Percentiles rank a stretch among this genome's conserved stretches.
Evolutionary conservation across 2,113 vertebrate species (phyloP).

Genomic region (Cryptomyrus ogoouensis): DNA sequence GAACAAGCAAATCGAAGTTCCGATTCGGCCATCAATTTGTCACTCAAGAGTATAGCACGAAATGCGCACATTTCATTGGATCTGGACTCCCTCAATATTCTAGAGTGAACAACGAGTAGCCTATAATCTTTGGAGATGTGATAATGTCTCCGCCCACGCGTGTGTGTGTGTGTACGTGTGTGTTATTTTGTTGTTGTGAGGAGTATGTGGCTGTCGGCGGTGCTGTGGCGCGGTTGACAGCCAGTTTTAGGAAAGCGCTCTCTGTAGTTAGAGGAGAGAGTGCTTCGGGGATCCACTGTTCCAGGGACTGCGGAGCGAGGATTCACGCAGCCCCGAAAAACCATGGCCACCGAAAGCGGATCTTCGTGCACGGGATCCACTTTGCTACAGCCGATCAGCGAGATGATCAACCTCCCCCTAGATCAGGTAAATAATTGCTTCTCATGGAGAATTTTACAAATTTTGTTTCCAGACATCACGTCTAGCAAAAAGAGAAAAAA

Average conservation of each 20-base stretch:
- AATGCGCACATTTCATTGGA: neutral
- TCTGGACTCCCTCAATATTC: neutral
- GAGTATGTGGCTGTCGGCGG: slow-evolving; percentile 36
- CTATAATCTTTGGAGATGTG: slow-evolving; percentile 16
- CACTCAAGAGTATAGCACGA: neutral
- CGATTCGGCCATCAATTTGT: neutral
- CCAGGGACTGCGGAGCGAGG: slow-evolving; percentile 28
- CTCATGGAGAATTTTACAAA: neutral
- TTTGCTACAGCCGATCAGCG: slow-evolving; percentile 86
- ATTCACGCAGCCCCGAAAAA: slow-evolving; percentile 40
- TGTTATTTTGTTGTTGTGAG: slow-evolving; percentile 22
- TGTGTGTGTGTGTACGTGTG: too few species aligned
- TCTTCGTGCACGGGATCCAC: slow-evolving; percentile 80
- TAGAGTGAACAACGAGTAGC: neutral
- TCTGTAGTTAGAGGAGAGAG: slow-evolving; percentile 29
- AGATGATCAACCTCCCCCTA: slow-evolving; percentile 81
- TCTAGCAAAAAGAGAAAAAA: neutral
- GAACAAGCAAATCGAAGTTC: neutral
- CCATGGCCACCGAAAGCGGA: slow-evolving; percentile 77
- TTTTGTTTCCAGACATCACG: neutral
- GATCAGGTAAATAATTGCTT: slow-evolving; percentile 73
- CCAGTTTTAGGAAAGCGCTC: slow-evolving; percentile 27
- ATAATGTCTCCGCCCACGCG: slow-evolving; percentile 39
- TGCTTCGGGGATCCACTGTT: slow-evolving; percentile 13
- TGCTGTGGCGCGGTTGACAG: slow-evolving; percentile 45